phyloP scores from a whole-genome alignment of 2,797 vertebrate species.

The Nannoperca australis region DNA sequence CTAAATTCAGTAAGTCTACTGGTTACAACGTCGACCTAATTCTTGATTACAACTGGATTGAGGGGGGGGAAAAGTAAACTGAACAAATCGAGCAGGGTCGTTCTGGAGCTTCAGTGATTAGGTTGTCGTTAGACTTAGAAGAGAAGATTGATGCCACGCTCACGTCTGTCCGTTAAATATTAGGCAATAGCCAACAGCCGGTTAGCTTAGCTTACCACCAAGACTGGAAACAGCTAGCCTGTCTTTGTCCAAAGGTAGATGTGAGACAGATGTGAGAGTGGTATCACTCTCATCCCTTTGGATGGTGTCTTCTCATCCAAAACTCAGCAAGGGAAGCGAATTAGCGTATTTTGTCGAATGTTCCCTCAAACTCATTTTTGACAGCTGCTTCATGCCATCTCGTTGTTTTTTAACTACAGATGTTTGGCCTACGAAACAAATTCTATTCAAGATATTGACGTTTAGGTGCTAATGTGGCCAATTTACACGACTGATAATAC shows the following conservation, averaged over 20 bases:
- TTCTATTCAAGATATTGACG: slow-evolving; percentile 9
- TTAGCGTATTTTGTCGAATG: neutral
- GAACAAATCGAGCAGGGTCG: neutral
- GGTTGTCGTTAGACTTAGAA: neutral
- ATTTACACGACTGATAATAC: slow-evolving; percentile 1
- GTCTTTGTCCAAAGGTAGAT: no score
- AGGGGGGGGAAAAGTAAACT: neutral
- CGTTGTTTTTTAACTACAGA: neutral
- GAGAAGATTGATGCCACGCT: neutral
- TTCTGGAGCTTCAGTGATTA: neutral
- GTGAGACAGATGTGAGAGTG: neutral
- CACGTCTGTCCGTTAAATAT: neutral
- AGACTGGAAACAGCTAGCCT: no score
- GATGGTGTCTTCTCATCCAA: neutral
- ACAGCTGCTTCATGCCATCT: slow-evolving; percentile 19
- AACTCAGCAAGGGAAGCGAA: neutral
- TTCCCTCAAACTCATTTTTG: neutral
- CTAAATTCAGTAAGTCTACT: slow-evolving; percentile 7
- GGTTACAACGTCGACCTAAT: neutral
- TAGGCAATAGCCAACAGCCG: neutral
- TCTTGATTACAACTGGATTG: neutral
- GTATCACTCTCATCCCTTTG: neutral
- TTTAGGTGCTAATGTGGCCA: slow-evolving; percentile 28
- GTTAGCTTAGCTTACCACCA: neutral
- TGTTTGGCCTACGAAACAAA: no score